phyloP scores from a whole-genome alignment of 2,113 vertebrate species.

The Phyllostomus discolor region DNA sequence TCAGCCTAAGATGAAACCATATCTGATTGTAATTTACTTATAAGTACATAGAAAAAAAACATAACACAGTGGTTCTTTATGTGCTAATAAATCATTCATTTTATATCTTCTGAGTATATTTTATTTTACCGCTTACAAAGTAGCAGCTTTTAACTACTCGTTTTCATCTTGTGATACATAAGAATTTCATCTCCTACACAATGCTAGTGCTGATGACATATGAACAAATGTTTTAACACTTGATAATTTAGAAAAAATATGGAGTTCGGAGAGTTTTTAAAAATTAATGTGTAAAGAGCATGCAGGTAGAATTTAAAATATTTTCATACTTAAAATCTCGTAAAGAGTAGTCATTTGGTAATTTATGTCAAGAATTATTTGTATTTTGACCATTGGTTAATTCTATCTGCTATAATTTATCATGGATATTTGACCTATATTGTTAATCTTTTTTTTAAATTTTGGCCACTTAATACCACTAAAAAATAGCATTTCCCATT shows the following conservation, averaged over 20 bases:
- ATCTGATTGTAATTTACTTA: conserved; percentile 69
- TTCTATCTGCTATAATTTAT: not conserved
- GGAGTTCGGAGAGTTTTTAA: not conserved
- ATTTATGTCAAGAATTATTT: not conserved
- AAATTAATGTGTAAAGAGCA: not conserved
- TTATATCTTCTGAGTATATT: conserved; percentile 11
- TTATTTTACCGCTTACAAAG: conserved; percentile 50
- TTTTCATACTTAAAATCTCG: not conserved
- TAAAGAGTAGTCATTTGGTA: not conserved
- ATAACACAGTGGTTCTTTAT: conserved; percentile 4
- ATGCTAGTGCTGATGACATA: not conserved
- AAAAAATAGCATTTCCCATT: not conserved
- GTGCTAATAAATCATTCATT: conserved; percentile 46
- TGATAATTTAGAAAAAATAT: not conserved
- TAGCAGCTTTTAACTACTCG: conserved; percentile 38
- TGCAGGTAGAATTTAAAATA: not conserved
- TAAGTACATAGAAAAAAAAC: not conserved
- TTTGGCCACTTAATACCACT: not conserved
- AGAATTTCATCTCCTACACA: not conserved
- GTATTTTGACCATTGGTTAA: not conserved
- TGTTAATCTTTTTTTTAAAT: not conserved
- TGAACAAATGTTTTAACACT: not conserved
- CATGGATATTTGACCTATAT: not conserved
- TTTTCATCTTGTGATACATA: not conserved
- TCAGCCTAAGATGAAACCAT: conserved; percentile 46